A percentile compares a stretch with the other conserved stretches of the same genome.
Evolutionary conservation across 2,888 invertebrate species (phyloP).

Genomic region (Macaria notata): DNA sequence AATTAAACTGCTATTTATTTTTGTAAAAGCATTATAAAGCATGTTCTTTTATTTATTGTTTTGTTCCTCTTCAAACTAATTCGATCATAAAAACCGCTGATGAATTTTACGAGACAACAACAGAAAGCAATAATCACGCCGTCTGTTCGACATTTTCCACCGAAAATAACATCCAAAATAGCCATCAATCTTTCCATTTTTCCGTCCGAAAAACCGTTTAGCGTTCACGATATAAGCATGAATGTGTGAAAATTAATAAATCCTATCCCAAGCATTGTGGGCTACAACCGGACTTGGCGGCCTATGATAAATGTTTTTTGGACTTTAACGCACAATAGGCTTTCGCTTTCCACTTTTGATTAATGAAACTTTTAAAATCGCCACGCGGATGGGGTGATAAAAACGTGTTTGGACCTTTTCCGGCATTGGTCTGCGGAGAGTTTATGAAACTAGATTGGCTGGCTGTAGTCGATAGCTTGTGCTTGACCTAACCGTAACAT

Average conservation of each 20-base stretch:
- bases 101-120: too few relatives aligned
- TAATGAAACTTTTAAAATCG: slow-evolving; percentile 55
- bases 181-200: slow-evolving; percentile 30
- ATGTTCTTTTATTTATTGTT: too few relatives aligned
- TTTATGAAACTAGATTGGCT: too few relatives aligned
- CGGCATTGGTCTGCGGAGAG: slow-evolving; percentile 6
- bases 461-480: too few relatives aligned
- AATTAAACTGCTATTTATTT: too few relatives aligned
- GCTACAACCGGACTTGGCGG: slow-evolving; percentile 38
- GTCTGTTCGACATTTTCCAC: background rate
- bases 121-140: too few relatives aligned
- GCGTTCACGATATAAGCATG: slow-evolving; percentile 33
- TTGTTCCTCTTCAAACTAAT: too few relatives aligned
- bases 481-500: too few relatives aligned
- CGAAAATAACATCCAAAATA: slow-evolving; percentile 5
- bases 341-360: slow-evolving; percentile 49
- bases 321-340: slow-evolving; percentile 51
- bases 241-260: slow-evolving; percentile 64
- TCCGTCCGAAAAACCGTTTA: slow-evolving; percentile 33
- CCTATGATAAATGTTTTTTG: slow-evolving; percentile 72
- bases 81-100: background rate
- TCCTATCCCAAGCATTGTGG: slow-evolving; percentile 45
- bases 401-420: slow-evolving; percentile 16
- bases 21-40: too few relatives aligned
- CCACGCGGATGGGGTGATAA: slow-evolving; percentile 22